Evolutionary conservation across 53 echinoderm and acorn worm genomes (phyloP).

Genomic region (Apostichopus leukothele): DNA sequence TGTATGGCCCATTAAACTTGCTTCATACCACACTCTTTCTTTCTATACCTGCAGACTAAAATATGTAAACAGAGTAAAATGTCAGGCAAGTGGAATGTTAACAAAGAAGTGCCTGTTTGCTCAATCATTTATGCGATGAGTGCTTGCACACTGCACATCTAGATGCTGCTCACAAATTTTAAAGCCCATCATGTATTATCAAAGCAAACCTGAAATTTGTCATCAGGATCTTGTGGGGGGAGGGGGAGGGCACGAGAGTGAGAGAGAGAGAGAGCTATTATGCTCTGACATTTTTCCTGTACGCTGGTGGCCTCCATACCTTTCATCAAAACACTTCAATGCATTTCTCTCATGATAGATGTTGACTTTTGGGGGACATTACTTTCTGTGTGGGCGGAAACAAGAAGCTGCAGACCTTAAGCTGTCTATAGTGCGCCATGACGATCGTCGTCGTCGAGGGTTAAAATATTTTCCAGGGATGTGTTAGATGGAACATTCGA

Average conservation of each 20-base stretch:
- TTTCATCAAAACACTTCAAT: slow-evolving; percentile 15
- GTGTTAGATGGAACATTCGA: not conserved
- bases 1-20: not conserved
- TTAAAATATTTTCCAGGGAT: slow-evolving; percentile 15
- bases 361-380: slow-evolving; percentile 1
- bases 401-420: not conserved
- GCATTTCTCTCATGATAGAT: slow-evolving; percentile 4
- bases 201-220: too few species aligned
- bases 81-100: slow-evolving; percentile 2
- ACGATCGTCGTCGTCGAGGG: not conserved
- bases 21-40: not conserved
- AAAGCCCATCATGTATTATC: too few species aligned
- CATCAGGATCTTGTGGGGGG: not conserved
- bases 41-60: not conserved
- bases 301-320: not conserved
- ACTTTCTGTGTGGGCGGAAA: slow-evolving; percentile 8
- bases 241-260: not conserved
- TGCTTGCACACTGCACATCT: not conserved
- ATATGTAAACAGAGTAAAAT: slow-evolving; percentile 4
- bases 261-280: not conserved
- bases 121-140: not conserved
- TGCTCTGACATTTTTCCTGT: not conserved
- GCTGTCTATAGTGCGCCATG: not conserved
- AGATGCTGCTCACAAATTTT: not conserved
- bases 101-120: slow-evolving; percentile 7